Conservation (phyloP, 2,113 vertebrate genomes). For the Narcine bancroftii region DNA sequence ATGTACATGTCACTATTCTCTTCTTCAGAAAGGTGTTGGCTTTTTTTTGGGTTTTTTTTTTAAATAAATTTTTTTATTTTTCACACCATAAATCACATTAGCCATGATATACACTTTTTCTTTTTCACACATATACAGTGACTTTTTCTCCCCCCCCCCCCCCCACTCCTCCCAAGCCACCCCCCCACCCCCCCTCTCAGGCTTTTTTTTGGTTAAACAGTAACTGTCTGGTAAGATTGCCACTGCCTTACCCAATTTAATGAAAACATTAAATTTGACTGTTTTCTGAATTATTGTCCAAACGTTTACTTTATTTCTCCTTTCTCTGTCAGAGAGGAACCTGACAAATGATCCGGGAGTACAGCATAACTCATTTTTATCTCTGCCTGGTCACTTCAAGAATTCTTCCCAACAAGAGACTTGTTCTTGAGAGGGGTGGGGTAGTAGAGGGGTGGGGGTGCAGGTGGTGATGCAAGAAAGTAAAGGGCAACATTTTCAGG, state of each 20-base stretch:
- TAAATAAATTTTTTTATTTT: no score
- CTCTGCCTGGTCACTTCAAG: conserved; percentile 2
- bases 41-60: background rate
- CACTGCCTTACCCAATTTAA: background rate
- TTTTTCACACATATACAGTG: no score
- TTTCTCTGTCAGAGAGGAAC: background rate
- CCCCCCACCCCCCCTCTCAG: no score
- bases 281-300: background rate
- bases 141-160: no score
- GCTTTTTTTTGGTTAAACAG: background rate
- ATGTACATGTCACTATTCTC: no score
- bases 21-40: background rate
- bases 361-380: background rate
- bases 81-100: no score
- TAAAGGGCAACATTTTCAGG: background rate
- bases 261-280: background rate
- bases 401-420: conserved; percentile 24
- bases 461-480: background rate
- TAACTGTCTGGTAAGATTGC: background rate
- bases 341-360: background rate
- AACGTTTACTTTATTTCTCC: conserved; percentile 14
- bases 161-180: no score
- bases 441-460: no score
- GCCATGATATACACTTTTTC: no score
- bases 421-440: background rate